These are phyloP conservation scores for Okapia johnstoni DNA, from an alignment of 2,113 vertebrate species.

Conservation along the genomic window DNA sequence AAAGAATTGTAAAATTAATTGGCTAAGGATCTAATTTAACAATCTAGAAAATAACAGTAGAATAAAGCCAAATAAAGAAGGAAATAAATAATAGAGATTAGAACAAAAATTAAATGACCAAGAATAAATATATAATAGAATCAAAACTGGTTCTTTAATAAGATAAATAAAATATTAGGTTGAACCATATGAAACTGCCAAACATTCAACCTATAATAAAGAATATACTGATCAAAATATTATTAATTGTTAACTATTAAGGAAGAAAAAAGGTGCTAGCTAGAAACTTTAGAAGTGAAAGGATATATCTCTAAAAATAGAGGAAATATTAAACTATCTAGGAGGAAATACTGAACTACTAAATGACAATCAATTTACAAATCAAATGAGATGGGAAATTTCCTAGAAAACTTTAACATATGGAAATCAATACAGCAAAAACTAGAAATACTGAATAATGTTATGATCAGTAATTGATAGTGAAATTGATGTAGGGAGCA, in stretches of 20 bases:
- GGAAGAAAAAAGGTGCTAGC: background rate
- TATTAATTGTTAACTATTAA: background rate
- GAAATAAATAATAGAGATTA: background rate
- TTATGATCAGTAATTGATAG: background rate
- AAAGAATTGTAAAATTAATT: conserved; percentile 8
- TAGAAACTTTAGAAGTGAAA: background rate
- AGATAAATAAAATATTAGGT: background rate
- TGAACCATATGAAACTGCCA: background rate
- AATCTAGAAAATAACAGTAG: conserved; percentile 3
- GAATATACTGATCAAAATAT: background rate
- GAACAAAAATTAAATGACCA: conserved; percentile 5
- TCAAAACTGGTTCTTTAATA: background rate
- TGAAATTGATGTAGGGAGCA: background rate
- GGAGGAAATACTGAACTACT: background rate
- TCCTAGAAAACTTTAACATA: background rate
- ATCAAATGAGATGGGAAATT: background rate
- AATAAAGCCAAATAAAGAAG: background rate
- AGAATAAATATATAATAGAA: background rate
- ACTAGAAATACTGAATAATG: background rate
- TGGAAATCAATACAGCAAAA: background rate
- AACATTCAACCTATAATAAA: background rate
- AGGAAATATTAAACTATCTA: background rate
- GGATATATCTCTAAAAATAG: background rate
- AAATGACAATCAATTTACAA: background rate
- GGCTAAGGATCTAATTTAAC: background rate